Evolutionary conservation across 2,113 vertebrate species (phyloP), one percentile per base, ranked within the genome.

Genomic region (Callionymus lyra): DNA sequence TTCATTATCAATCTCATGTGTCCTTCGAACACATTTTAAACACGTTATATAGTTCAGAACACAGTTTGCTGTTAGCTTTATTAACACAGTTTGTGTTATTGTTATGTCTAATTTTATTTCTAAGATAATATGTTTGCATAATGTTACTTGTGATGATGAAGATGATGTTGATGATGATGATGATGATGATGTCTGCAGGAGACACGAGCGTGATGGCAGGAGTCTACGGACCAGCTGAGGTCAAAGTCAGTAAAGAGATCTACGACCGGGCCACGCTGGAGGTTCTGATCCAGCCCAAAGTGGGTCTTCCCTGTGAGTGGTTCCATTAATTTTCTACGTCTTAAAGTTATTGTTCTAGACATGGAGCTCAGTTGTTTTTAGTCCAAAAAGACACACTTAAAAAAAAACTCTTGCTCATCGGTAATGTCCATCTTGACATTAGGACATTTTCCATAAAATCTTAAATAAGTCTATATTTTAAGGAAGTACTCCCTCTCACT

Each of bases 201-300:
- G 88, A 94, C 38, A 92, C 89, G 0, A 90, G 90, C 0, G 86
- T 96, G 34, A 59, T 94, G 57, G 91, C 83, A 0, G 94, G 85
- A 5, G 82, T 92, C 1, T 96, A 96, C 0, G 94, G 93, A 16
- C 94, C 93, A 0, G 89, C 87, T 0, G 94, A 98, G 56, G 90
- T 92, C 16, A 93, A 90, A 56, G 47, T 91, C 68, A 96, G 86
- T 70, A 90, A 86, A 36, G 93, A 97, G 61, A 88, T 93, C 19
- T 90, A 92, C 34, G 90, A 98, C 53, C 82, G 91, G 14, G 88
- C 91, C 0, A 90, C 90, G 0, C 34, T 97, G 41, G 94, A 97
- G 59, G 93, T 97, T 56, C 34, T 93, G 56, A 76, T 98, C 4
- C 88, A 90, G 42, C 88, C 90, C 3, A 97, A 96, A 77, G 83